phyloP scores from a whole-genome alignment of 1,140 invertebrate species.

The Lutraria rhynchaena region DNA sequence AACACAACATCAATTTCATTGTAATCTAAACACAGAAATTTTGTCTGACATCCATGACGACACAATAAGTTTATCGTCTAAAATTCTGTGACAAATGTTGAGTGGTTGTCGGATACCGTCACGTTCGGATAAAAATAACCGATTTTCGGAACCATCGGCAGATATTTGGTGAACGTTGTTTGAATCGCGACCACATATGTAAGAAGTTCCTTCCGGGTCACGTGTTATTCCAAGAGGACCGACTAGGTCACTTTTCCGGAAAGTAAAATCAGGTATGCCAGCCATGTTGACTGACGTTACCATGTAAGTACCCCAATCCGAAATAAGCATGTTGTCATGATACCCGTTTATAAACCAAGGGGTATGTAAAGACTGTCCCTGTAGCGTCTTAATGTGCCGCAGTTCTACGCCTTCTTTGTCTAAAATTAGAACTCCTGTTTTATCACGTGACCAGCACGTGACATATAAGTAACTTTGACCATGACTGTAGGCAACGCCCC shows the following conservation, averaged over 20 bases:
- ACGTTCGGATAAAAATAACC: slow-evolving; percentile 26
- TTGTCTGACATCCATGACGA: slow-evolving; percentile 58
- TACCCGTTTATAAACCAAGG: slow-evolving; percentile 40
- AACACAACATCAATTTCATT: too few relatives aligned
- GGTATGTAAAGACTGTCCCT: slow-evolving; percentile 34
- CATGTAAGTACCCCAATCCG: slow-evolving; percentile 47
- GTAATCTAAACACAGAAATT: slow-evolving; percentile 38
- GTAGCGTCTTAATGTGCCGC: slow-evolving; percentile 13
- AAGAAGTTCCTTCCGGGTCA: slow-evolving; percentile 49
- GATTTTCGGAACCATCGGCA: slow-evolving; percentile 8
- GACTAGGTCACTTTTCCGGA: slow-evolving; percentile 30
- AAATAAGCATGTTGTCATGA: slow-evolving; percentile 31
- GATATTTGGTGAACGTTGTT: slow-evolving; percentile 52
- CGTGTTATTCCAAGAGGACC: slow-evolving; percentile 27
- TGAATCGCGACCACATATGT: slow-evolving; percentile 45
- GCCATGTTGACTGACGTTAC: slow-evolving; percentile 10
- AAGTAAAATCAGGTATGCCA: slow-evolving; percentile 2
- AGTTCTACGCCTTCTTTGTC: slow-evolving; percentile 7
- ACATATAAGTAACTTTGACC: slow-evolving; percentile 13
- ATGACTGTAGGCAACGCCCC: slow-evolving; percentile 24
- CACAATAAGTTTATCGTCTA: slow-evolving; percentile 45
- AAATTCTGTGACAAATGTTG: slow-evolving; percentile 23
- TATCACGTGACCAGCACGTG: slow-evolving; percentile 50
- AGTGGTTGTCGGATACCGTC: slow-evolving; percentile 49
- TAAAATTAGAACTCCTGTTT: slow-evolving; percentile 29